phyloP scores from a whole-genome alignment of 2,797 vertebrate species.

The Enteromius radiatus region DNA sequence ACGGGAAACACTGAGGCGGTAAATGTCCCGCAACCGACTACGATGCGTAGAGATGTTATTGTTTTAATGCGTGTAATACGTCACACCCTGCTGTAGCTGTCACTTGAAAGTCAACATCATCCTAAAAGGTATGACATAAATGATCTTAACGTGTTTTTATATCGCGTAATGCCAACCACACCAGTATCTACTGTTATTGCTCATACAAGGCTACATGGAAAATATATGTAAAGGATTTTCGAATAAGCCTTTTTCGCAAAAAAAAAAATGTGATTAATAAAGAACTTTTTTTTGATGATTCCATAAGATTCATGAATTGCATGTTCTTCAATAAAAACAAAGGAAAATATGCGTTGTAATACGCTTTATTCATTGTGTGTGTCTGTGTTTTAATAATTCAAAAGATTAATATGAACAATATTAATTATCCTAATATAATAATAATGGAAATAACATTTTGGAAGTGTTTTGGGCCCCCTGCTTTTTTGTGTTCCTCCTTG shows the following conservation, averaged over 20 bases:
- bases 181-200: background rate
- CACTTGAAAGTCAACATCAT: conserved; percentile 18
- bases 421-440: background rate
- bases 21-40: background rate
- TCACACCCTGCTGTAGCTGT: conserved; percentile 14
- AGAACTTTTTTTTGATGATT: background rate
- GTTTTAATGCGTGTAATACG: background rate
- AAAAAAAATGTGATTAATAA: too few species aligned
- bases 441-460: background rate
- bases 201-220: too few species aligned
- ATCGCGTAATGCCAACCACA: background rate
- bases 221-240: background rate
- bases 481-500: background rate
- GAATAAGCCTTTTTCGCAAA: background rate
- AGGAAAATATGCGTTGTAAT: background rate
- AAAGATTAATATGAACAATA: background rate
- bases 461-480: too few species aligned
- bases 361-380: background rate
- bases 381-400: background rate
- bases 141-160: background rate
- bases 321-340: background rate
- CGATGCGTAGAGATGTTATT: conserved; percentile 3
- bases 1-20: background rate
- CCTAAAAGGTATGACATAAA: conserved; percentile 15
- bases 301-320: background rate